Percentiles rank a stretch among this genome's conserved stretches.
These are phyloP conservation scores for Indri indri DNA, from an alignment of 2,113 vertebrate genomes.

Conservation along the genomic window DNA sequence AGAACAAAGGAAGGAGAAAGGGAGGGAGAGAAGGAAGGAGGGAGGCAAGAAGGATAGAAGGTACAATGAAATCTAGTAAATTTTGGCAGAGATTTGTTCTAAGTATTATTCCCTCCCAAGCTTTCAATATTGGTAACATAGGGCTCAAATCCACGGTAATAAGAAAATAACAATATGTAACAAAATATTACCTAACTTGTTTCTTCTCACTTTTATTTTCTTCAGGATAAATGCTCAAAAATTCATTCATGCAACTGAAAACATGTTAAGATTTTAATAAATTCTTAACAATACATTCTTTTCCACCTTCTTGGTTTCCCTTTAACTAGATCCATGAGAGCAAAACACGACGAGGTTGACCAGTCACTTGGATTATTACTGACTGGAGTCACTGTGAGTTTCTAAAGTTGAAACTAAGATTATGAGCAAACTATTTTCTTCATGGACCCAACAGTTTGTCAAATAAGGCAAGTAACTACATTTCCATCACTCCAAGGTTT, in stretches of 20 bases:
- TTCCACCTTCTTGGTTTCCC: background rate
- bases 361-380: background rate
- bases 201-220: conserved; percentile 4
- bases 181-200: background rate
- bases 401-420: background rate
- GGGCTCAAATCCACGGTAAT: background rate
- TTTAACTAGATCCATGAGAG: background rate
- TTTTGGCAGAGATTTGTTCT: background rate
- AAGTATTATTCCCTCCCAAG: background rate
- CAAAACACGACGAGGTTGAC: background rate
- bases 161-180: background rate
- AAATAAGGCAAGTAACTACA: background rate
- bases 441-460: background rate
- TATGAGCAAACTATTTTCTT: background rate
- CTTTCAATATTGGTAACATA: background rate
- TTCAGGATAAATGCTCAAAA: background rate
- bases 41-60: background rate
- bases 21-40: background rate
- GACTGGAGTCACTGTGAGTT: background rate
- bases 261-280: background rate
- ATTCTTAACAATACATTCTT: background rate
- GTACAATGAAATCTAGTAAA: background rate
- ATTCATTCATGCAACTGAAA: background rate
- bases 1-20: background rate
- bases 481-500: background rate